Percentiles rank a stretch among this genome's conserved stretches.
Conservation (phyloP, 2,888 invertebrate genomes). For the Taphrorychus bicolor region DNA sequence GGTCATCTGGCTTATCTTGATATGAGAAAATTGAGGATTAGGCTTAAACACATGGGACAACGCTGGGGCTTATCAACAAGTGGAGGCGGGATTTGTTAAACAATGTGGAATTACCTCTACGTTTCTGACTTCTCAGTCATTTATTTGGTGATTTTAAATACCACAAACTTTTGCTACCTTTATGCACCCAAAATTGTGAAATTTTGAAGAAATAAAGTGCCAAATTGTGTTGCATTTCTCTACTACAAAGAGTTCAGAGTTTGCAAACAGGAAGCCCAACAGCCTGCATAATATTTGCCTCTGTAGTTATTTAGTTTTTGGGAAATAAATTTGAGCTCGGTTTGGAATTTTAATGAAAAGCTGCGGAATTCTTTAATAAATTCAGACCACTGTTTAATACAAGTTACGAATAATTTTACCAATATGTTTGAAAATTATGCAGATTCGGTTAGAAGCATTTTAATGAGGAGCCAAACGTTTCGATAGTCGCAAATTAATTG, state of each 20-base stretch:
- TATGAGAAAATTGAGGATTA: slow-evolving; percentile 39
- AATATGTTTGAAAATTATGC: background rate
- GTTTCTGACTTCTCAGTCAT: too few species aligned
- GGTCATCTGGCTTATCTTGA: slow-evolving; percentile 41
- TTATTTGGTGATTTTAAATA: too few species aligned
- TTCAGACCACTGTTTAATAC: background rate
- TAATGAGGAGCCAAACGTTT: background rate
- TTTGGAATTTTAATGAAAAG: background rate
- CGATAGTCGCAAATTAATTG: background rate
- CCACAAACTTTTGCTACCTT: too few species aligned
- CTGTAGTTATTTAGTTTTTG: background rate
- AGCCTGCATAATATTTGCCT: too few species aligned
- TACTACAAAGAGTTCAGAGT: too few species aligned
- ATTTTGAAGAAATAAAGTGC: too few species aligned
- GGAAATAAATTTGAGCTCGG: background rate
- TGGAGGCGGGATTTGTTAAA: background rate
- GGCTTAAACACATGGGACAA: slow-evolving; percentile 28
- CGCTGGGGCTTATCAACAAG: slow-evolving; percentile 32
- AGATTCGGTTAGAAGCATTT: background rate
- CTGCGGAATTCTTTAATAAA: background rate
- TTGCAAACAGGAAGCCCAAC: too few species aligned
- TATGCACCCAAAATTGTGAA: too few species aligned
- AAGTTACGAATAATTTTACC: background rate
- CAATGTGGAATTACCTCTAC: background rate
- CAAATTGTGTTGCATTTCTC: too few species aligned